phyloP scores from a whole-genome alignment of 2,113 vertebrate genomes.

The Myxocyprinus asiaticus region DNA sequence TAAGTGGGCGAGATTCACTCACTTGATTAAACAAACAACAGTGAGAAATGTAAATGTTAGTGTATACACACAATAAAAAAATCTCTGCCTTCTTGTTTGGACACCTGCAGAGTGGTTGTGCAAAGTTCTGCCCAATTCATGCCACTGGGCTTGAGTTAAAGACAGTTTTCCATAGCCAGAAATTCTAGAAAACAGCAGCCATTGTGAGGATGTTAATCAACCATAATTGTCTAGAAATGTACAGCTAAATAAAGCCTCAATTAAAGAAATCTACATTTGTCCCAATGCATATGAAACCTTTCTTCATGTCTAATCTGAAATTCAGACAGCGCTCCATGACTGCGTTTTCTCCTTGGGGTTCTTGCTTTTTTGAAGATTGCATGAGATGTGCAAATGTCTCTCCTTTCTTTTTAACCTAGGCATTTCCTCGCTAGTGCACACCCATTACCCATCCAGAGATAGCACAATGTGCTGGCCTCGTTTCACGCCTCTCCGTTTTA shows the following conservation, averaged over 20 bases:
- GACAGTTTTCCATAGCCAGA: not conserved
- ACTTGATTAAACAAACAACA: slow-evolving; percentile 67
- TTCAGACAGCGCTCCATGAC: not conserved
- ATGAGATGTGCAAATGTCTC: slow-evolving; percentile 60
- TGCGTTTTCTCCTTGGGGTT: slow-evolving; percentile 20
- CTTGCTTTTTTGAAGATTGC: slow-evolving; percentile 55
- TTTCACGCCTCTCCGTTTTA: slow-evolving; percentile 86
- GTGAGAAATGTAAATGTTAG: slow-evolving; percentile 69
- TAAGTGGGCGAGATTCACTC: slow-evolving; percentile 59
- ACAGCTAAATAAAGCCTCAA: not conserved
- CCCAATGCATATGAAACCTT: not conserved
- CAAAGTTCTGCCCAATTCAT: not conserved
- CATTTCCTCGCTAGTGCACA: slow-evolving; percentile 78
- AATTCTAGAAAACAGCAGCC: not conserved
- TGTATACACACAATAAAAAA: slow-evolving; percentile 54
- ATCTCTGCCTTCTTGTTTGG: slow-evolving; percentile 60
- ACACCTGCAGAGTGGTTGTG: slow-evolving; percentile 66
- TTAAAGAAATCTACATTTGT: too few relatives aligned
- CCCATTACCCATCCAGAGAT: slow-evolving; percentile 79
- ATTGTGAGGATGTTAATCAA: not conserved
- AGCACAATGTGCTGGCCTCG: slow-evolving; percentile 77
- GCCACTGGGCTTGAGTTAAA: slow-evolving; percentile 22
- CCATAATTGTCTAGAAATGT: not conserved
- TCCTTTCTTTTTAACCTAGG: slow-evolving; percentile 82
- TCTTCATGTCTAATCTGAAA: slow-evolving; percentile 13